phyloP scores from a whole-genome alignment of 2,113 vertebrate genomes.

The Oncorhynchus nerka region DNA sequence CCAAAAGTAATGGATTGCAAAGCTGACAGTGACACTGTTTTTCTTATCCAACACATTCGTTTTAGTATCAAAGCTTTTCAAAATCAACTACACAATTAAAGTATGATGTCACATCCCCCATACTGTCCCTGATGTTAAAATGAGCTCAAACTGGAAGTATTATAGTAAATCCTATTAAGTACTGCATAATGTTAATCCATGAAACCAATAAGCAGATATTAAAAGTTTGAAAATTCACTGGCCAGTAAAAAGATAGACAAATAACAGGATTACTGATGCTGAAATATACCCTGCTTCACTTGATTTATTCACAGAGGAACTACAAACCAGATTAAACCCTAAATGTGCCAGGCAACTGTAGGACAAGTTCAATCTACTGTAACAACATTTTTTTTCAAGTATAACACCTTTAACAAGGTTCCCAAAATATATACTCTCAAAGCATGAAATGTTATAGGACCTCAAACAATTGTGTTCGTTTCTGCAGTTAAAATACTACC shows the following conservation, averaged over 20 bases:
- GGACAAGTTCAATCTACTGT: not conserved
- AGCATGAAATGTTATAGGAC: not conserved
- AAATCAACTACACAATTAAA: conserved; percentile 57
- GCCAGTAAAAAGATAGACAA: conserved; percentile 45
- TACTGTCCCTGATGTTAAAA: conserved; percentile 57
- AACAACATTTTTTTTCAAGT: not conserved
- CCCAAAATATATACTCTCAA: not conserved
- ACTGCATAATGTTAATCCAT: conserved; percentile 63
- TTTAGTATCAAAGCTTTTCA: conserved; percentile 32
- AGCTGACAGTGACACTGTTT: conserved; percentile 15
- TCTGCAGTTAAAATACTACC: not conserved
- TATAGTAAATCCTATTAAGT: conserved; percentile 66
- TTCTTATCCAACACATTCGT: conserved; percentile 26
- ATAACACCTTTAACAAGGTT: conserved; percentile 5
- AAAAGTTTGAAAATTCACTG: conserved; percentile 57
- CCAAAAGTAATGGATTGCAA: not conserved
- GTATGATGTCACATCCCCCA: conserved; percentile 50
- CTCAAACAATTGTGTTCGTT: not conserved
- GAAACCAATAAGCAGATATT: conserved; percentile 65
- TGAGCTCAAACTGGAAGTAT: conserved; percentile 55
- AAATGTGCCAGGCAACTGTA: not conserved
- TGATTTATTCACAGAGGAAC: conserved; percentile 27
- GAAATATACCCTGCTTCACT: conserved; percentile 40
- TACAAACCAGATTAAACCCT: conserved; percentile 18
- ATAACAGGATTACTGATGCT: conserved; percentile 62